Percentiles rank a stretch among this genome's conserved stretches.
These are phyloP conservation scores for Echinarachnius parma DNA, from an alignment of 53 echinoderm and acorn worm species.

Conservation along the genomic window DNA sequence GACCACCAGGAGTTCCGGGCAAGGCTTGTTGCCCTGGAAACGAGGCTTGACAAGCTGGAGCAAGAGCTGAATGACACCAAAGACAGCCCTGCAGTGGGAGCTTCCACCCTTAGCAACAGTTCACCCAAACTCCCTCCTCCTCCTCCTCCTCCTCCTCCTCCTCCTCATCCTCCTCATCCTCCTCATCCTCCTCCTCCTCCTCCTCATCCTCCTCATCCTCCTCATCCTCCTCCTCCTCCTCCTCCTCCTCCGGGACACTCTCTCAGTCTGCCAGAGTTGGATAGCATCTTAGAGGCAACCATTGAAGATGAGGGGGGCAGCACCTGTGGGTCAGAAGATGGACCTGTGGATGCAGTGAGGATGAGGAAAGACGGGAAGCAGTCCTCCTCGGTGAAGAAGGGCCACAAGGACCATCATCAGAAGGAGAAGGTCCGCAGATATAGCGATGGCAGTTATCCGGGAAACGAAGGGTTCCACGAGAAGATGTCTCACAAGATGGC, in stretches of 20 bases:
- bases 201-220: background rate
- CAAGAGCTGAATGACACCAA: no score
- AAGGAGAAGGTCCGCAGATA: constrained; percentile 13
- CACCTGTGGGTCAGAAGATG: background rate
- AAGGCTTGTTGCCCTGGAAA: constrained; percentile 9
- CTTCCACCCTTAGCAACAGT: background rate
- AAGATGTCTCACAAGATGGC: constrained; percentile 33
- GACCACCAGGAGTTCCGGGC: background rate
- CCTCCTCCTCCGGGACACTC: constrained; percentile 2
- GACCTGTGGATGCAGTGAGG: background rate
- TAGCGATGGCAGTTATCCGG: constrained; percentile 10
- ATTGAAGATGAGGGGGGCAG: background rate
- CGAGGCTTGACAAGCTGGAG: constrained; percentile 12
- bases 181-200: background rate
- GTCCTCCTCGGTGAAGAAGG: background rate
- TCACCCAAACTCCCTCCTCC: background rate
- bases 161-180: background rate
- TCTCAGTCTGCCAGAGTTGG: constrained; percentile 6
- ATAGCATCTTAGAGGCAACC: constrained; percentile 16
- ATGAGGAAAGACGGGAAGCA: background rate
- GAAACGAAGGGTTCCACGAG: constrained; percentile 29
- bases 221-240: background rate
- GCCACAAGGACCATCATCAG: background rate
- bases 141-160: background rate
- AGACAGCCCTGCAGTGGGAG: constrained; percentile 1